Evolutionary conservation across 2,797 vertebrate genomes (phyloP).

Genomic region (Onychomys arenicola): DNA sequence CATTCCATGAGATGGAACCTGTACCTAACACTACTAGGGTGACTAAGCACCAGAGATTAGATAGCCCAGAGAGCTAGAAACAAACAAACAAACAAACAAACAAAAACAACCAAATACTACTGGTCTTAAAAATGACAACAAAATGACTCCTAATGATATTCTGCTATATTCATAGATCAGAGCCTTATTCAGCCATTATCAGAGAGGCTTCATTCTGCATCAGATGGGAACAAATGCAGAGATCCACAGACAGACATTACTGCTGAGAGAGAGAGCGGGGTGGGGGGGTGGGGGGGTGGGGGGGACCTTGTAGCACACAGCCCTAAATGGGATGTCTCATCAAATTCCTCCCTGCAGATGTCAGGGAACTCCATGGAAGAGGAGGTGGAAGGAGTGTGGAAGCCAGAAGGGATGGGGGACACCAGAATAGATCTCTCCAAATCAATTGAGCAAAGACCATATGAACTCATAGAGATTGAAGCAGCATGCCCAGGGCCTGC

Average conservation of each 20-base stretch:
- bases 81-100: too few relatives aligned
- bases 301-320: neutral
- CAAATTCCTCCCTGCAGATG: neutral
- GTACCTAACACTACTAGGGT: neutral
- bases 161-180: neutral
- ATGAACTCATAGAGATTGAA: neutral
- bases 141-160: neutral
- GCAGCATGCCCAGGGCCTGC: neutral
- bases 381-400: neutral
- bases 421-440: neutral
- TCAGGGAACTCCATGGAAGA: neutral
- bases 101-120: neutral
- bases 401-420: neutral
- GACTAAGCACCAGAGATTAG: neutral
- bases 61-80: neutral
- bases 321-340: neutral
- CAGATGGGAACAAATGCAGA: neutral
- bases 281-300: too few relatives aligned
- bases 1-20: neutral
- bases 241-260: neutral
- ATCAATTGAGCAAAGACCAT: neutral
- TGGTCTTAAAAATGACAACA: neutral
- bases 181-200: too few relatives aligned
- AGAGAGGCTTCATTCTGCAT: neutral
- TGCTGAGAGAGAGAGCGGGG: neutral